A percentile compares a stretch with the other conserved stretches of the same genome.
phyloP scores from a whole-genome alignment of 1,140 invertebrate genomes.

The Melanaphis sacchari region DNA sequence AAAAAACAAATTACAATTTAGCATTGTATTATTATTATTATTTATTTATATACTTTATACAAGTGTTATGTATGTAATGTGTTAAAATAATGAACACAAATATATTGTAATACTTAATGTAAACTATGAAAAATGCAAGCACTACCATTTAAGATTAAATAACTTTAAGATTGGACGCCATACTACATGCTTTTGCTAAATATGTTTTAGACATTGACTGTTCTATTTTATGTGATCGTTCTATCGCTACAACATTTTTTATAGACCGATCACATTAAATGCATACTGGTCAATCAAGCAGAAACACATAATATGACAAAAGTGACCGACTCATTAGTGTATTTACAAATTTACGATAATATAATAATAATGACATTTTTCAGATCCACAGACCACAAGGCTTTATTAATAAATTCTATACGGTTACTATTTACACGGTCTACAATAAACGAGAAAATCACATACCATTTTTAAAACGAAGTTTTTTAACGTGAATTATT shows the following conservation, averaged over 20 bases:
- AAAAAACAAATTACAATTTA: slow-evolving; percentile 34
- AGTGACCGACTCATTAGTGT: not conserved
- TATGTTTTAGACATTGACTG: not conserved
- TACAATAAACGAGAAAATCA: not conserved
- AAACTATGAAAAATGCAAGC: not conserved
- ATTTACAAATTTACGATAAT: not conserved
- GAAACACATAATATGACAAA: not conserved
- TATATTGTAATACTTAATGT: not conserved
- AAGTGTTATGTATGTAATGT: not conserved
- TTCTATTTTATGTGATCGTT: not conserved
- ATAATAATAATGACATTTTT: not conserved
- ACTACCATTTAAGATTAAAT: no score
- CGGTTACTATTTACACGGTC: not conserved
- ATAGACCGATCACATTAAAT: no score
- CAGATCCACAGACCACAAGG: not conserved
- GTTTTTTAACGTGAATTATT: not conserved
- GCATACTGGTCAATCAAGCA: not conserved
- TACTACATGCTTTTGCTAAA: not conserved
- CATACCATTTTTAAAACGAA: not conserved
- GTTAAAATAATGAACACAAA: not conserved
- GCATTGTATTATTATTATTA: not conserved
- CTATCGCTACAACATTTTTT: not conserved
- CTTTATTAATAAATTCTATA: not conserved
- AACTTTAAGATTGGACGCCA: no score
- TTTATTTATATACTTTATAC: not conserved